A percentile compares a stretch with the other conserved stretches of the same genome.
phyloP scores from a whole-genome alignment of 2,888 invertebrate species.

The Scelioninae gen. 1 region DNA sequence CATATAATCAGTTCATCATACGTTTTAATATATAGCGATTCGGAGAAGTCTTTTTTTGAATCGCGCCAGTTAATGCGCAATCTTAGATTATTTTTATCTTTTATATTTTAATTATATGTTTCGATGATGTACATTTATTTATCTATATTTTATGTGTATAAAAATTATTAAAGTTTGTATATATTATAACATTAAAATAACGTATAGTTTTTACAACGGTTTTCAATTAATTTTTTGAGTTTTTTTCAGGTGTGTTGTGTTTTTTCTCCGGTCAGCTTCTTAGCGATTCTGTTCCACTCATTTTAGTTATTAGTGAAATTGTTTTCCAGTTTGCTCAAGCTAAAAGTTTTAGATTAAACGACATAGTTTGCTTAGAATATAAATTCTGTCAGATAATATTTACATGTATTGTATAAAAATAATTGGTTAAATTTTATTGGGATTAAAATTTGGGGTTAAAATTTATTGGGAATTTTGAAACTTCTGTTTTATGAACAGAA shows the following conservation, averaged over 20 bases:
- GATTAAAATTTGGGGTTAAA: no score
- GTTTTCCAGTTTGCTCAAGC: background rate
- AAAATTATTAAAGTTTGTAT: conserved; percentile 70
- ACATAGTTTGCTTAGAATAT: no score
- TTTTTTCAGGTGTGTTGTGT: conserved; percentile 45
- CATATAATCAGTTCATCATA: conserved; percentile 53
- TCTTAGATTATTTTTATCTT: conserved; percentile 68
- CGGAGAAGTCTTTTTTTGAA: conserved; percentile 49
- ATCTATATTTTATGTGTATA: conserved; percentile 70
- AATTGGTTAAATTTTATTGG: no score
- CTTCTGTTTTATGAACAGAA: no score
- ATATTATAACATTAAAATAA: conserved; percentile 70
- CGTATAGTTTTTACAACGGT: conserved; percentile 65
- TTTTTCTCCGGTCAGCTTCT: conserved; percentile 12
- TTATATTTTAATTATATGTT: conserved; percentile 70
- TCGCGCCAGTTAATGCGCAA: conserved; percentile 68
- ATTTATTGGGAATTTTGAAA: no score
- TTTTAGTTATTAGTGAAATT: conserved; percentile 7
- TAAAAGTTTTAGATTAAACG: background rate
- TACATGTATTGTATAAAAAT: no score
- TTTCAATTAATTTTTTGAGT: conserved; percentile 50
- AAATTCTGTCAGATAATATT: no score
- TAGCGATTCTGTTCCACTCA: conserved; percentile 9
- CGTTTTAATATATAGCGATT: conserved; percentile 59
- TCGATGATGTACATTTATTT: conserved; percentile 70